Conservation (phyloP, 2,113 vertebrate genomes). For the Pristiophorus japonicus region DNA sequence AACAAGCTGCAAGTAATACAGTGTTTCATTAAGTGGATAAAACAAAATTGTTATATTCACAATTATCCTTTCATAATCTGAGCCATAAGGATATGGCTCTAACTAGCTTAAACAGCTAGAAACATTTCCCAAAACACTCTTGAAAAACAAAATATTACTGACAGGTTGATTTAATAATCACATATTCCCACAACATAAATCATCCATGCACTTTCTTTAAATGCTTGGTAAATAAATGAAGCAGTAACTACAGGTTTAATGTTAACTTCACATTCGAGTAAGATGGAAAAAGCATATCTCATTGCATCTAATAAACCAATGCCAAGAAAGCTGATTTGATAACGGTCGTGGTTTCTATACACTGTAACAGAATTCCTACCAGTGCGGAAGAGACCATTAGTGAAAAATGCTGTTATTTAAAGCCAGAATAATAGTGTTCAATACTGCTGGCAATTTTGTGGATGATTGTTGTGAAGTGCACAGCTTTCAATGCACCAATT, state of each 20-base stretch:
- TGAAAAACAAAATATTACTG: conserved; percentile 7
- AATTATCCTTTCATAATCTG: conserved; percentile 29
- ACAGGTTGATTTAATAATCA: not conserved
- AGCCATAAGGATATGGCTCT: not conserved
- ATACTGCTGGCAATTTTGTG: not conserved
- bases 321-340: not conserved
- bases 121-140: conserved; percentile 7
- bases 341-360: not conserved
- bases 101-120: conserved; percentile 19
- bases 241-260: not conserved
- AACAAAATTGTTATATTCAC: not conserved
- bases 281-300: not conserved
- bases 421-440: not conserved
- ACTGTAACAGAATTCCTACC: not conserved
- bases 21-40: conserved; percentile 18
- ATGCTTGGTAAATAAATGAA: not conserved
- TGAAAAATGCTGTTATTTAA: not conserved
- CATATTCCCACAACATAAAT: not conserved
- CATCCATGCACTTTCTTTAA: not conserved
- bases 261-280: not conserved
- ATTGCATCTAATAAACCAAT: not conserved
- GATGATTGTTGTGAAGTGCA: not conserved
- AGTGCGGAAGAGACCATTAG: not conserved
- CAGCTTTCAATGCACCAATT: not conserved
- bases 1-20: not conserved